phyloP scores from a whole-genome alignment of 2,113 vertebrate species.

The Corythornis vintsioides region DNA sequence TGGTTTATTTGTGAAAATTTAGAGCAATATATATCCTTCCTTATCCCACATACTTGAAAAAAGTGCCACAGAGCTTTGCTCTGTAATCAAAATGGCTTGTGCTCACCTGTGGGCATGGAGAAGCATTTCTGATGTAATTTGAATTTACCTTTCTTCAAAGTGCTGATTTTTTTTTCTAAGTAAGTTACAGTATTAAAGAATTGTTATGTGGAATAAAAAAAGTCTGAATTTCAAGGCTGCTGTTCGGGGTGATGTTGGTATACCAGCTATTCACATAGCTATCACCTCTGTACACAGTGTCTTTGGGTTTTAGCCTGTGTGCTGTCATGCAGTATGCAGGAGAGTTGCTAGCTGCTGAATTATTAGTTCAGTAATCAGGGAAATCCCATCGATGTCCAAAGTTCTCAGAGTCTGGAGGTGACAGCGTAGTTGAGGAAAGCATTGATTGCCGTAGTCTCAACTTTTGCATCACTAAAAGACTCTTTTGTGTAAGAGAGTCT shows the following conservation, averaged over 20 bases:
- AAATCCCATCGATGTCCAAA: neutral
- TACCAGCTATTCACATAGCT: neutral
- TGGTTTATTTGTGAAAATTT: constrained; percentile 18
- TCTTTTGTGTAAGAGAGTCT: neutral
- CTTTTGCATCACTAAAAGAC: neutral
- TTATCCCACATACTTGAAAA: neutral
- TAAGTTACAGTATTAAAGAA: neutral
- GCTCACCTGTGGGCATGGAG: neutral
- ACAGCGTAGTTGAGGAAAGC: neutral
- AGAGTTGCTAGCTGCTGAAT: neutral
- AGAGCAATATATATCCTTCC: neutral
- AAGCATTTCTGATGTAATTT: neutral
- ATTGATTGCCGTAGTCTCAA: neutral
- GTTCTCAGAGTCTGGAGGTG: neutral
- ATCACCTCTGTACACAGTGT: neutral
- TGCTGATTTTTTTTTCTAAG: neutral
- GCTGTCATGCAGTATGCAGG: neutral
- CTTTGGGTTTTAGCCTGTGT: neutral
- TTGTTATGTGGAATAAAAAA: neutral
- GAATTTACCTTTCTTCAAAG: neutral
- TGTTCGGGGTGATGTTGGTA: neutral
- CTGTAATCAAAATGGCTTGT: neutral
- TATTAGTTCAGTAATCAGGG: neutral
- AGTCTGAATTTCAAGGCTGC: neutral
- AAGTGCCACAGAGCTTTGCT: neutral